Conservation (phyloP, 2,888 invertebrate species). For the Parnassius apollo region DNA sequence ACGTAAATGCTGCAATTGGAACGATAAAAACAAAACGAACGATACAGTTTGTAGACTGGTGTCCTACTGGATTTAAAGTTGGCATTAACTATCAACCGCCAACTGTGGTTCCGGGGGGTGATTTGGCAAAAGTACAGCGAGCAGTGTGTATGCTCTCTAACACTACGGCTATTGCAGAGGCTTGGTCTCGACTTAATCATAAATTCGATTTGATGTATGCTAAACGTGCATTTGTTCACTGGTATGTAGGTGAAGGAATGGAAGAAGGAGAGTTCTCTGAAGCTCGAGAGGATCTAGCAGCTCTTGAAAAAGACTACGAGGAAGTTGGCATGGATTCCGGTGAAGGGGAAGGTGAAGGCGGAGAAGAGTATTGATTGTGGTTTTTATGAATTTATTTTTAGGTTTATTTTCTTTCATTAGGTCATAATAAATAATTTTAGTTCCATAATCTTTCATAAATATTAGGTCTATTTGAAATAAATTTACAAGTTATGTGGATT, state of each 20-base stretch:
- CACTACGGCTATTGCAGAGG: conserved; percentile 98
- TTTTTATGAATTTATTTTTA: conserved; percentile 44
- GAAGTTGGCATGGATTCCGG: conserved; percentile 93
- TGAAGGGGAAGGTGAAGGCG: conserved; percentile 89
- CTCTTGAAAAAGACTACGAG: conserved; percentile 92
- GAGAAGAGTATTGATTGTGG: conserved; percentile 85
- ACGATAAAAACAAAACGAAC: conserved; percentile 96
- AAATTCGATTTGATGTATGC: conserved; percentile 98
- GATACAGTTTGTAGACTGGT: conserved; percentile 97
- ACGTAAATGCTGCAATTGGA: conserved; percentile 95
- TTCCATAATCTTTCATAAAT: conserved; percentile 6
- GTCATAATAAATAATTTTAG: conserved; percentile 15
- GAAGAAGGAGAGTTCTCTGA: conserved; percentile 94
- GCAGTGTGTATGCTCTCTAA: conserved; percentile 98
- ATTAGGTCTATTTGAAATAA: conserved; percentile 17
- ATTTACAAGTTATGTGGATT: conserved; percentile 11
- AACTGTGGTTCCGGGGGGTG: conserved; percentile 95
- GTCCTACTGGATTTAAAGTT: conserved; percentile 88
- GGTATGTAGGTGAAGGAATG: conserved; percentile 94
- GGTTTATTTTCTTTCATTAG: conserved; percentile 36
- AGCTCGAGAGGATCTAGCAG: conserved; percentile 83
- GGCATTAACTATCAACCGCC: conserved; percentile 94
- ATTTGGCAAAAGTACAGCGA: conserved; percentile 92
- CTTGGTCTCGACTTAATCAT: conserved; percentile 97
- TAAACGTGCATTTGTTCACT: conserved; percentile 97